Evolutionary conservation across 2,888 invertebrate genomes (phyloP).

Genomic region (Hirtodrosophila cameraria): DNA sequence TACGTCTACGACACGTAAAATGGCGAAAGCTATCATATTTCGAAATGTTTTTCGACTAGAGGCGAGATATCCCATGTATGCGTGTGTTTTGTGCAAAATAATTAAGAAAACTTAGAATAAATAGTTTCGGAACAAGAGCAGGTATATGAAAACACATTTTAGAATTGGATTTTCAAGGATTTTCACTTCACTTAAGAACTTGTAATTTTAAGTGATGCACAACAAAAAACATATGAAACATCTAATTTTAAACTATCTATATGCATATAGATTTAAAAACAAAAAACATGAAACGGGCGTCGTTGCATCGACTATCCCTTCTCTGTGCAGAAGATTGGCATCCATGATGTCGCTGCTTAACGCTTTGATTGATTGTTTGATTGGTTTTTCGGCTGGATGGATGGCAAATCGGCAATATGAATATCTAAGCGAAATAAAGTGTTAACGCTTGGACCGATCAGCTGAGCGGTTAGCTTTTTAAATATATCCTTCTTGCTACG

Average conservation of each 20-base stretch:
- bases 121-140: constrained; percentile 27
- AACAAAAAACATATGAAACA: constrained; percentile 34
- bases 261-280: neutral
- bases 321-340: constrained; percentile 75
- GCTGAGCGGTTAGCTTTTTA: constrained; percentile 93
- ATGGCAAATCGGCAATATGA: constrained; percentile 93
- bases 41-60: constrained; percentile 7
- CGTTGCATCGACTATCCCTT: constrained; percentile 68
- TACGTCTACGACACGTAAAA: constrained; percentile 58
- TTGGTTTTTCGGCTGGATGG: constrained; percentile 84
- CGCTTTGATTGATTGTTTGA: no score
- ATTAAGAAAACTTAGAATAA: constrained; percentile 45
- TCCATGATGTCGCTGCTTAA: constrained; percentile 42
- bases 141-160: no score
- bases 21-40: constrained; percentile 35
- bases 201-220: constrained; percentile 23
- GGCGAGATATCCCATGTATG: no score
- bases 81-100: constrained; percentile 48
- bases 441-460: constrained; percentile 93
- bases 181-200: no score
- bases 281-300: neutral
- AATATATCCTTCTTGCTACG: constrained; percentile 96
- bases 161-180: neutral
- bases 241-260: neutral
- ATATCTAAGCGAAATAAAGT: constrained; percentile 95